phyloP scores from a whole-genome alignment of 2,888 invertebrate species.

The Agrochola circellaris region DNA sequence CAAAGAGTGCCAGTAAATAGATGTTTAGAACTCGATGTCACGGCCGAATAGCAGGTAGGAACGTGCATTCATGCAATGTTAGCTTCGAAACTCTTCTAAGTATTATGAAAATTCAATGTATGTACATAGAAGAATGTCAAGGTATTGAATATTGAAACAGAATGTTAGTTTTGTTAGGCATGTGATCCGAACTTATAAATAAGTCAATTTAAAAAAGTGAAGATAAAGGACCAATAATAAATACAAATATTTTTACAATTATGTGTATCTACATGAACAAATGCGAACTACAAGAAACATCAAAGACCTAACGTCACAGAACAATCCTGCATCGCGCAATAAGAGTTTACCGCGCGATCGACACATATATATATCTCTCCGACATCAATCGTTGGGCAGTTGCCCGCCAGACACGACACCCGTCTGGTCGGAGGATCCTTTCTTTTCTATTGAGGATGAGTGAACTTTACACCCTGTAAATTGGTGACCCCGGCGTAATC shows the following conservation, averaged over 20 bases:
- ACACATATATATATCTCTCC: too few species aligned
- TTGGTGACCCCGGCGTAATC: too few species aligned
- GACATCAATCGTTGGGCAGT: too few species aligned
- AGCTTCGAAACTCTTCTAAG: slow-evolving; percentile 20
- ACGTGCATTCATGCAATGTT: neutral
- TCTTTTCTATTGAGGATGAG: too few species aligned
- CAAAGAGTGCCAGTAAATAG: slow-evolving; percentile 32
- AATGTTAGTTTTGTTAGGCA: neutral
- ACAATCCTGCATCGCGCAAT: too few species aligned
- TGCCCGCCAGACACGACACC: too few species aligned
- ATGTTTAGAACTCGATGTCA: slow-evolving; percentile 31
- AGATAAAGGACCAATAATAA: neutral
- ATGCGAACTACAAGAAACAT: too few species aligned
- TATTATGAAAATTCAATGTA: slow-evolving; percentile 28
- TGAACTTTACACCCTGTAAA: too few species aligned
- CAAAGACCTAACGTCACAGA: too few species aligned
- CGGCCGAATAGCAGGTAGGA: neutral
- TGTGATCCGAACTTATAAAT: neutral
- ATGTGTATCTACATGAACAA: too few species aligned
- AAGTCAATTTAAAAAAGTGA: neutral
- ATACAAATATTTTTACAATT: neutral
- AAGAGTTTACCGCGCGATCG: too few species aligned
- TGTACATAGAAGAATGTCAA: slow-evolving; percentile 5
- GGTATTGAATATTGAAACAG: slow-evolving; percentile 15
- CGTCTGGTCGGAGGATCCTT: too few species aligned